Conservation (phyloP, 2,113 vertebrate species). For the Neopipo cinnamomea region DNA sequence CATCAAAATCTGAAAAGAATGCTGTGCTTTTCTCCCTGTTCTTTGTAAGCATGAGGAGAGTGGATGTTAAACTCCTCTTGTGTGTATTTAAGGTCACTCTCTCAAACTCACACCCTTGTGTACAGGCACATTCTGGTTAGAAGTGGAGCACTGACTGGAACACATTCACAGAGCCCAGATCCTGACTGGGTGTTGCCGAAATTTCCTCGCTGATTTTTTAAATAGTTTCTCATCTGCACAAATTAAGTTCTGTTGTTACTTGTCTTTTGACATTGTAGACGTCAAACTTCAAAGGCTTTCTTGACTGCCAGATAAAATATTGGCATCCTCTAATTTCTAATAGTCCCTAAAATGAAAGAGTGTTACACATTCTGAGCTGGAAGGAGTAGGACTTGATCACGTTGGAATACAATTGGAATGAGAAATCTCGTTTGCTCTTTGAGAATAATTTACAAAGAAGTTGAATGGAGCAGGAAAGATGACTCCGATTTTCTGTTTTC, state of each 20-base stretch:
- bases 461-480: background rate
- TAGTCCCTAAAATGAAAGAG: background rate
- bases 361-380: background rate
- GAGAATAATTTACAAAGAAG: slow-evolving; percentile 11
- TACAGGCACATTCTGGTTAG: background rate
- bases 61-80: background rate
- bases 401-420: slow-evolving; percentile 3
- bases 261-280: slow-evolving; percentile 12
- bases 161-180: background rate
- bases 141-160: background rate
- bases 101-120: background rate
- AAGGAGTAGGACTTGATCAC: background rate
- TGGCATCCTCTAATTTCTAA: slow-evolving; percentile 23
- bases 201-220: slow-evolving; percentile 9
- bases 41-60: background rate
- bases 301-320: slow-evolving; percentile 16
- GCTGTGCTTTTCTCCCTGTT: background rate
- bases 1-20: background rate
- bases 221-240: slow-evolving; percentile 18
- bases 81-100: background rate
- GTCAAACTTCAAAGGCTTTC: slow-evolving; percentile 35
- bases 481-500: background rate
- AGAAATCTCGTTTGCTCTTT: slow-evolving; percentile 17
- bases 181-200: slow-evolving; percentile 10
- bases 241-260: slow-evolving; percentile 21